Conservation (phyloP, 2,888 invertebrate species). For the Athetis lepigone region DNA sequence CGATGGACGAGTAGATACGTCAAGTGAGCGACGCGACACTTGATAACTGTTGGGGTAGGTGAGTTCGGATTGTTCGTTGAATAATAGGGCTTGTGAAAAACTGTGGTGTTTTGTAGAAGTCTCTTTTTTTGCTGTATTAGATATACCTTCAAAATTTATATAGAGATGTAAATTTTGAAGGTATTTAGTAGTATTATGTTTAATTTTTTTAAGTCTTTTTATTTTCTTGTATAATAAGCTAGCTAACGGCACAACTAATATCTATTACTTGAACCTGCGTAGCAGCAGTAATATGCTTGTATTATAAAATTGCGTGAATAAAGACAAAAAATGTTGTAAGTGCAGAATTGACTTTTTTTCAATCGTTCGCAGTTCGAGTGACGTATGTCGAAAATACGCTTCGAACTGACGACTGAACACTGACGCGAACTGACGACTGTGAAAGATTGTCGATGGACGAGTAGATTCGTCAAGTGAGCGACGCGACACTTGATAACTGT, state of each 20-base stretch:
- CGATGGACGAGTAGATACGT: conserved; percentile 76
- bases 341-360: conserved; percentile 82
- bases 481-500: conserved; percentile 65
- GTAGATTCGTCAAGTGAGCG: conserved; percentile 71
- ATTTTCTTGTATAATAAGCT: too few relatives aligned
- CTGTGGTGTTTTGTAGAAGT: background rate
- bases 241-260: too few relatives aligned
- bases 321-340: conserved; percentile 61
- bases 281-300: too few relatives aligned
- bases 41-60: conserved; percentile 49
- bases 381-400: conserved; percentile 82
- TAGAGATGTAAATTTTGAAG: too few relatives aligned
- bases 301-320: too few relatives aligned
- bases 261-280: too few relatives aligned
- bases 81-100: conserved; percentile 10
- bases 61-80: conserved; percentile 6
- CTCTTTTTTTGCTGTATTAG: too few relatives aligned
- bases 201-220: too few relatives aligned
- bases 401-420: too few relatives aligned
- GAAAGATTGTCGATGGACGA: conserved; percentile 81
- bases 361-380: conserved; percentile 77
- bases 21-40: conserved; percentile 68
- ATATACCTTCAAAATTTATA: too few relatives aligned
- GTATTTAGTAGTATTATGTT: too few relatives aligned
- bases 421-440: too few relatives aligned